Percentiles rank a stretch among this genome's conserved stretches.
phyloP scores from a whole-genome alignment of 1,140 invertebrate genomes.

The Euura lappo region DNA sequence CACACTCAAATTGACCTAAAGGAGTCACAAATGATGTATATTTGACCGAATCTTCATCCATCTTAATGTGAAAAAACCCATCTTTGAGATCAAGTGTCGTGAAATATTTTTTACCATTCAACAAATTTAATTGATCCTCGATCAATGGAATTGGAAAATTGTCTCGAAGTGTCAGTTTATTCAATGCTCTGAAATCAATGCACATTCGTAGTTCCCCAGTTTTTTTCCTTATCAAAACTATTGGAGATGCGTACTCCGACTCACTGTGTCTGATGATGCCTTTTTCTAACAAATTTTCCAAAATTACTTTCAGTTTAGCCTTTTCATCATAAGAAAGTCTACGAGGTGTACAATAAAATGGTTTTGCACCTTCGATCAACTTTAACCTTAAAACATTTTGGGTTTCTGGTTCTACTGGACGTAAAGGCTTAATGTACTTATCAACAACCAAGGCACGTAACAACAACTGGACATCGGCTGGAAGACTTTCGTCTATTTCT shows the following conservation, averaged over 20 bases:
- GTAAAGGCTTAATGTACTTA: neutral
- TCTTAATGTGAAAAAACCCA: slow-evolving; percentile 7
- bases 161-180: slow-evolving; percentile 53
- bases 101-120: neutral
- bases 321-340: slow-evolving; percentile 17
- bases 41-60: slow-evolving; percentile 15
- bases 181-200: slow-evolving; percentile 54
- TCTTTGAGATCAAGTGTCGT: neutral
- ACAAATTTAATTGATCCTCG: slow-evolving; percentile 34
- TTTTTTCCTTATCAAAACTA: slow-evolving; percentile 56
- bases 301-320: slow-evolving; percentile 12
- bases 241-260: slow-evolving; percentile 53
- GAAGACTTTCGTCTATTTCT: slow-evolving; percentile 11
- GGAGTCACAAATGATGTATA: no score
- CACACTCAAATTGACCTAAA: slow-evolving; percentile 5
- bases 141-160: slow-evolving; percentile 59
- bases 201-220: slow-evolving; percentile 39
- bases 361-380: slow-evolving; percentile 5
- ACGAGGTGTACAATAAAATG: slow-evolving; percentile 18
- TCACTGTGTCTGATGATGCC: slow-evolving; percentile 44
- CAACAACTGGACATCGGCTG: neutral
- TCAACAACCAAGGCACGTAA: slow-evolving; percentile 3
- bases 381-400: slow-evolving; percentile 13
- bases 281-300: slow-evolving; percentile 34
- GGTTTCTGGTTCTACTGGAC: neutral